Evolutionary conservation across 2,797 vertebrate species (phyloP), one percentile per base, ranked within the genome.

Genomic region (Liparis tanakae): DNA sequence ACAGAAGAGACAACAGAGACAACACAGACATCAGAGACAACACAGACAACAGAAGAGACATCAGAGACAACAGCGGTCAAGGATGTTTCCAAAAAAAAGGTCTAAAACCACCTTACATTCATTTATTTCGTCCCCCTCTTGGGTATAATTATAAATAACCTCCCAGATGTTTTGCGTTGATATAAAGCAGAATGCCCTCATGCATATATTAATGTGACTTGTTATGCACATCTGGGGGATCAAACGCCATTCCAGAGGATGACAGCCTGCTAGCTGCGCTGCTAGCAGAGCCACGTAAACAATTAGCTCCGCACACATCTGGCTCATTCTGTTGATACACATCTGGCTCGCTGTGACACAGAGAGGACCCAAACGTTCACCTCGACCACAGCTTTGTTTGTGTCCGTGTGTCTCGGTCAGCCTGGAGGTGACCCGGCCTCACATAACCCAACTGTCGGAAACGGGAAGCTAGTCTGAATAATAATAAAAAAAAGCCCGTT

Each of bases 231-330:
- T 67, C 7, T 65, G 25, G 1, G 14, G 30, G 62, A 72, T 59
- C 70, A 64, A 54, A 73, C 64, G 50, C 2, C 22, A 20, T 4
- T 37, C 41, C 68, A 67, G 30, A 18, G 39, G 39, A 33, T 74
- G 78, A 72, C 74, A 87, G 63, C 72, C 25, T n/a, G 58, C 53
- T 65, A 64, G 80, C 86, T 77, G 79, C 59, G 22, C 10, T 65
- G 82, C 84, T 85, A 86, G 71, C 82, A 77, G 50, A 54, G 33
- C 71, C 34, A 68, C 30, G 30, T 48, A 59, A 57, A 58, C 48
- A 53, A 78, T 75, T 68, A 80, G 74, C 80, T 22, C 15, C 20
- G 53, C 85, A 91, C 39, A 91, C 90, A 92, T 87, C 89, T 92
- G 86, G 83, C 72, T 2, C 25, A 50, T 75, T 84, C 70, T 73